These are phyloP conservation scores for Hypomecis punctinalis DNA, from an alignment of 2,888 invertebrate genomes.

Conservation along the genomic window DNA sequence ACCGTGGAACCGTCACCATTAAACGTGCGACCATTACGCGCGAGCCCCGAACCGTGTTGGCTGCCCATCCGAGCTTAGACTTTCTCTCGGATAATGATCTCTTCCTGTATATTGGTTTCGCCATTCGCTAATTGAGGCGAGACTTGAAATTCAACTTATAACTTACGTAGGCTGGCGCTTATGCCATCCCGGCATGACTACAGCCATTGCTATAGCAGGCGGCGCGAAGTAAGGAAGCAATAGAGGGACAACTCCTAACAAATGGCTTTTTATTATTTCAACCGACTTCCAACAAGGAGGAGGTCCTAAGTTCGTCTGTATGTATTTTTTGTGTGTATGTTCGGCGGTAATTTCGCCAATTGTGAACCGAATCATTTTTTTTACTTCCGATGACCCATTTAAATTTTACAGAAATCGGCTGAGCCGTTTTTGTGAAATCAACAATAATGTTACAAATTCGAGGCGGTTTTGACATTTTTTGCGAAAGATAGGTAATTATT, in stretches of 20 bases:
- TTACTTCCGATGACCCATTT: no score
- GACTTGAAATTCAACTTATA: slow-evolving; percentile 40
- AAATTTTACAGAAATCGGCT: no score
- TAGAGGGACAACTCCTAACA: neutral
- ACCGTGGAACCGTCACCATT: slow-evolving; percentile 1
- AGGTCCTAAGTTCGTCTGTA: no score
- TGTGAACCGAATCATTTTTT: no score
- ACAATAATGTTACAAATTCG: no score
- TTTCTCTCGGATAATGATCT: slow-evolving; percentile 42
- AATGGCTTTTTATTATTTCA: neutral
- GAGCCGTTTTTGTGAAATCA: no score
- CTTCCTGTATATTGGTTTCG: slow-evolving; percentile 42
- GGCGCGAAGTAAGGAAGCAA: neutral
- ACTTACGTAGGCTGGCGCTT: slow-evolving; percentile 34
- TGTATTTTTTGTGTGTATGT: no score
- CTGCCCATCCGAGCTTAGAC: slow-evolving; percentile 36
- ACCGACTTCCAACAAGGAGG: no score
- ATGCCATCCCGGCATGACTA: slow-evolving; percentile 20
- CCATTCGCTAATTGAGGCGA: slow-evolving; percentile 40
- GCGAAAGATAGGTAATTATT: no score
- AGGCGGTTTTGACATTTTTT: no score
- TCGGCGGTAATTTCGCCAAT: no score
- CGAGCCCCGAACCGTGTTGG: slow-evolving; percentile 13
- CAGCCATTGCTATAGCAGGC: slow-evolving; percentile 3
- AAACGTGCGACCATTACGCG: neutral